phyloP scores from a whole-genome alignment of 2,113 vertebrate genomes.

The Glareola pratincola region DNA sequence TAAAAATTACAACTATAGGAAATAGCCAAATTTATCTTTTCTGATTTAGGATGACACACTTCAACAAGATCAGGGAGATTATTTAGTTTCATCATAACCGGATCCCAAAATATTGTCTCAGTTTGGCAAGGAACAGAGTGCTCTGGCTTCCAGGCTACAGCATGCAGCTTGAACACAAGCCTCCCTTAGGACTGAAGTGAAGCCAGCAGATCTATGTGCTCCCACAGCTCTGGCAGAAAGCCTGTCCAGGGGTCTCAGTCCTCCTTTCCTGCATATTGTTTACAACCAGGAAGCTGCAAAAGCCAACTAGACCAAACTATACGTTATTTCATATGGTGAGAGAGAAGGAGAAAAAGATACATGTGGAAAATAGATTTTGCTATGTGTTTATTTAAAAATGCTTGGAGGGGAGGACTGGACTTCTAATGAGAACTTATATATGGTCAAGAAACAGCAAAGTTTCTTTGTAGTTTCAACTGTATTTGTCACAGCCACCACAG shows the following conservation, averaged over 20 bases:
- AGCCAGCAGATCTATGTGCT: background rate
- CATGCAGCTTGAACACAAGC: background rate
- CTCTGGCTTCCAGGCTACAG: background rate
- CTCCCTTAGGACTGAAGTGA: background rate
- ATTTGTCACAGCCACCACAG: background rate
- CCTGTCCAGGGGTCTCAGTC: background rate
- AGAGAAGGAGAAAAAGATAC: background rate
- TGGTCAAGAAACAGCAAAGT: background rate
- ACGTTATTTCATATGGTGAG: background rate
- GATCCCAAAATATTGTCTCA: background rate
- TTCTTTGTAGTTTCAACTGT: too few relatives aligned
- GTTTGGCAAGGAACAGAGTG: background rate
- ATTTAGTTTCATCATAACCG: background rate
- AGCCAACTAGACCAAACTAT: background rate
- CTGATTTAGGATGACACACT: background rate
- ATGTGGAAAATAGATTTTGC: background rate
- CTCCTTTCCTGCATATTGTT: background rate
- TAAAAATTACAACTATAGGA: background rate
- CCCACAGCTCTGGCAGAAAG: background rate
- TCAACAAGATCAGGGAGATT: background rate
- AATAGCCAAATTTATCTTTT: background rate
- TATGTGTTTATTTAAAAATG: background rate
- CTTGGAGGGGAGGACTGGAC: background rate
- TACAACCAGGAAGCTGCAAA: background rate
- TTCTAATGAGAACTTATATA: background rate